These are phyloP conservation scores for Scaptomyza parva DNA, from an alignment of 2,888 invertebrate genomes.

Conservation along the genomic window DNA sequence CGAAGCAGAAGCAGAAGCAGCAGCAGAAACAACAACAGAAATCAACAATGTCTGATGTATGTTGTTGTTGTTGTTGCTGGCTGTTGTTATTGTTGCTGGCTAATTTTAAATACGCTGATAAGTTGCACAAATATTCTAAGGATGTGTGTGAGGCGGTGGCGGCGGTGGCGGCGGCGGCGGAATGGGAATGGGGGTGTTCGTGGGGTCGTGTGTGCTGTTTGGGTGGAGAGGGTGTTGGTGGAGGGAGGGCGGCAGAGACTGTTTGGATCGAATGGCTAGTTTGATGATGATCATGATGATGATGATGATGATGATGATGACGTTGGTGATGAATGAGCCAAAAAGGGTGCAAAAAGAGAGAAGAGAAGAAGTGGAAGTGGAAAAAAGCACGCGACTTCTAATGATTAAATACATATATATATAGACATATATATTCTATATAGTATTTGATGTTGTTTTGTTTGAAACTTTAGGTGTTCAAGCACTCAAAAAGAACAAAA, in stretches of 20 bases:
- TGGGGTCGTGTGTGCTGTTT: constrained; percentile 15
- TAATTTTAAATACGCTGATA: constrained; percentile 80
- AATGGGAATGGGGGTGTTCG: neutral
- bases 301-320: constrained; percentile 5
- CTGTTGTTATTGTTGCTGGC: constrained; percentile 50
- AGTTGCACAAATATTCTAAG: constrained; percentile 77
- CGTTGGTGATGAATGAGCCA: constrained; percentile 13
- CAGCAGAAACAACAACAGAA: constrained; percentile 18
- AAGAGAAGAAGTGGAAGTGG: neutral
- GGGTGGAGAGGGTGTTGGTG: neutral
- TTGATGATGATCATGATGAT: constrained; percentile 30
- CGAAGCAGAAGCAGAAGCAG: constrained; percentile 37
- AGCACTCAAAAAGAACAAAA: no score
- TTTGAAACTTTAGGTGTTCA: no score
- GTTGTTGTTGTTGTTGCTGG: constrained; percentile 12
- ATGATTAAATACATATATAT: neutral
- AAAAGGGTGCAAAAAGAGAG: neutral
- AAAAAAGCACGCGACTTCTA: constrained; percentile 21
- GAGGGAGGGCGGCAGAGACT: constrained; percentile 2
- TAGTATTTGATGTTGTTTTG: no score
- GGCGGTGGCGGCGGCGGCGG: no score
- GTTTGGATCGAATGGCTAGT: constrained; percentile 11
- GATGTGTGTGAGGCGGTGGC: constrained; percentile 58
- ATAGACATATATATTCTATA: neutral
- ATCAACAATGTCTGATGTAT: constrained; percentile 37